phyloP scores from a whole-genome alignment of 2,113 vertebrate genomes.

The Centropus unirufus region DNA sequence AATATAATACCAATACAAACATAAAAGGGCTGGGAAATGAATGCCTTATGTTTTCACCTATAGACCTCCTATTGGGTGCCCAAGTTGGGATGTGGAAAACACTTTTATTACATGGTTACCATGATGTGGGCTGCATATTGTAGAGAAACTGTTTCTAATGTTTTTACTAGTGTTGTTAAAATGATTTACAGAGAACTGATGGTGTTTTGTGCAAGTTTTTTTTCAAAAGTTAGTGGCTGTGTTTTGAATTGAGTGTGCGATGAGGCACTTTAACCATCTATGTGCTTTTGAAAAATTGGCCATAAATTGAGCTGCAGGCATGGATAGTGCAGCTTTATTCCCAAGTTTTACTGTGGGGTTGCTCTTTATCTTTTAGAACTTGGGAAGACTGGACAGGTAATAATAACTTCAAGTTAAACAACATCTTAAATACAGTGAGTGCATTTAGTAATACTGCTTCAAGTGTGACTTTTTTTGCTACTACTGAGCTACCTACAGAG shows the following conservation, averaged over 20 bases:
- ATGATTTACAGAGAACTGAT: neutral
- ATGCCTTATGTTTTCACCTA: neutral
- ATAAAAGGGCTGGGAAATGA: neutral
- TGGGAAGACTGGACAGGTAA: neutral
- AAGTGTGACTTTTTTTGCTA: neutral
- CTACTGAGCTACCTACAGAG: neutral
- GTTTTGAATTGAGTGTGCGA: neutral
- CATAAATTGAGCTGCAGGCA: neutral
- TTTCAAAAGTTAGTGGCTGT: neutral
- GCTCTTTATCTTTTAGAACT: neutral
- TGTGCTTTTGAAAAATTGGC: neutral
- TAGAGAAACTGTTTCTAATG: neutral
- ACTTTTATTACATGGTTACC: neutral
- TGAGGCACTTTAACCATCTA: neutral
- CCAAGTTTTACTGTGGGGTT: neutral
- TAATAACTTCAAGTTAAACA: neutral
- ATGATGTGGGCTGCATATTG: neutral
- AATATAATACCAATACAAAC: neutral
- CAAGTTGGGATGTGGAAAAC: neutral
- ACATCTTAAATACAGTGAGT: neutral
- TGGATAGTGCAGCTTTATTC: neutral
- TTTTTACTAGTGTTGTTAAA: constrained; percentile 14
- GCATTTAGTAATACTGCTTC: neutral
- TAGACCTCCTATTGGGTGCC: neutral
- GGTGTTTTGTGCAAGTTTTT: neutral